A percentile compares a stretch with the other conserved stretches of the same genome.
Evolutionary conservation across 2,113 vertebrate species (phyloP).

Genomic region (Eupsittula cactorum): DNA sequence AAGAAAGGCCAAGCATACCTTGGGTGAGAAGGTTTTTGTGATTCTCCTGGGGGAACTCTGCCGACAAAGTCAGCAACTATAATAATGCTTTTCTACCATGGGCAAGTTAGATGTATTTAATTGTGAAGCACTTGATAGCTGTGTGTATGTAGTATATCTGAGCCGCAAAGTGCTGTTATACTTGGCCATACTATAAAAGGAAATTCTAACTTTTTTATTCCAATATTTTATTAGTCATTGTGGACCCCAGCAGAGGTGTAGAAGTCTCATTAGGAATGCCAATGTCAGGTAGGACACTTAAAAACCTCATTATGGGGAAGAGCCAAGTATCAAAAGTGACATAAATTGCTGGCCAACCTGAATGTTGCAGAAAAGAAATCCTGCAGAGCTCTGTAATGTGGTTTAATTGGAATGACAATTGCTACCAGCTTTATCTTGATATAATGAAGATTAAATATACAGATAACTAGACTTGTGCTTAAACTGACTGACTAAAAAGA

Average conservation of each 20-base stretch:
- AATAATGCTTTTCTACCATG: background rate
- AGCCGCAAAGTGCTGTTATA: background rate
- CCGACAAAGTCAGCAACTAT: rapidly evolving
- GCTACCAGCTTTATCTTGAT: constrained; percentile 16
- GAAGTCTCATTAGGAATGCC: constrained; percentile 51
- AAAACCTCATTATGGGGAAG: constrained; percentile 45
- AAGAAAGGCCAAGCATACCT: background rate
- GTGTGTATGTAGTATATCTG: background rate
- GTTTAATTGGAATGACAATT: constrained; percentile 29
- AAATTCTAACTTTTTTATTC: background rate
- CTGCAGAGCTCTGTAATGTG: background rate
- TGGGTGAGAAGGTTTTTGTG: background rate
- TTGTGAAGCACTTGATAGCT: background rate
- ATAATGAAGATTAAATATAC: constrained; percentile 33
- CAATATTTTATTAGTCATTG: constrained; percentile 4
- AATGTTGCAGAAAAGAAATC: constrained; percentile 1
- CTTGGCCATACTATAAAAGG: constrained; percentile 3
- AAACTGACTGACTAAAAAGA: background rate
- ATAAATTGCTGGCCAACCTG: constrained; percentile 26
- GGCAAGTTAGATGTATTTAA: background rate
- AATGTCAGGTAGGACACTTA: constrained; percentile 44
- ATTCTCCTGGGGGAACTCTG: background rate
- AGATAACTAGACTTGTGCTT: background rate
- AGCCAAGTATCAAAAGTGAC: constrained; percentile 29
- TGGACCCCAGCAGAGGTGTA: constrained; percentile 36